Percentiles rank a stretch among this genome's conserved stretches.
Evolutionary conservation across 2,113 vertebrate genomes (phyloP).

Genomic region (Tamias sibiricus): DNA sequence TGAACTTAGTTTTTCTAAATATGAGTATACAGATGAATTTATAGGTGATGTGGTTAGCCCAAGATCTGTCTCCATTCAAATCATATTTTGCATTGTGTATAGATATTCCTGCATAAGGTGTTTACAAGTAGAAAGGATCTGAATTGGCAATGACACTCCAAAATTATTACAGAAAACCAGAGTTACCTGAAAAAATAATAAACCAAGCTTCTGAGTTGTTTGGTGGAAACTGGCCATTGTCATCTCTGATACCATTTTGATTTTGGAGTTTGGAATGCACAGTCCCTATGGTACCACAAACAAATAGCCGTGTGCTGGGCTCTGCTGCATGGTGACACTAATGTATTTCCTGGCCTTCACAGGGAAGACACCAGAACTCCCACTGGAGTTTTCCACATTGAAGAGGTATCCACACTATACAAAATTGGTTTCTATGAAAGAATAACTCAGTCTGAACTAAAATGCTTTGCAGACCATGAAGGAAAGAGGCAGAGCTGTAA

Average conservation of each 20-base stretch:
- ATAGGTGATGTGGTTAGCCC: background rate
- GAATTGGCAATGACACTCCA: background rate
- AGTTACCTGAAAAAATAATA: background rate
- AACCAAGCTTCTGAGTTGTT: background rate
- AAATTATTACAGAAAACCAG: background rate
- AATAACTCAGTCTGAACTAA: slow-evolving; percentile 52
- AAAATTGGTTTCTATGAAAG: slow-evolving; percentile 61
- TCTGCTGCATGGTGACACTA: background rate
- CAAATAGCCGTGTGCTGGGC: background rate
- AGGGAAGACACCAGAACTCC: background rate
- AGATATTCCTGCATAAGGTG: background rate
- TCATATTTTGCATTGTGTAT: background rate
- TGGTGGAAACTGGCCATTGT: background rate
- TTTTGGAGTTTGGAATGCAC: background rate
- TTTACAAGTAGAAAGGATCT: background rate
- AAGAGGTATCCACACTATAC: background rate
- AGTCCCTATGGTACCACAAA: background rate
- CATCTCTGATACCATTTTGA: background rate
- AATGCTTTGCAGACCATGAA: slow-evolving; percentile 62
- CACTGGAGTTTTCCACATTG: background rate
- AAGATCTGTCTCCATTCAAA: background rate
- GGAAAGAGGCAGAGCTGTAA: slow-evolving; percentile 62
- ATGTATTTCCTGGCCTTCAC: slow-evolving; percentile 10
- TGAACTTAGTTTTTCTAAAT: background rate
- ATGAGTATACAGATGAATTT: background rate